Evolutionary conservation across 2,888 invertebrate genomes (phyloP).

Genomic region (Hermaeophaga mercurialis): DNA sequence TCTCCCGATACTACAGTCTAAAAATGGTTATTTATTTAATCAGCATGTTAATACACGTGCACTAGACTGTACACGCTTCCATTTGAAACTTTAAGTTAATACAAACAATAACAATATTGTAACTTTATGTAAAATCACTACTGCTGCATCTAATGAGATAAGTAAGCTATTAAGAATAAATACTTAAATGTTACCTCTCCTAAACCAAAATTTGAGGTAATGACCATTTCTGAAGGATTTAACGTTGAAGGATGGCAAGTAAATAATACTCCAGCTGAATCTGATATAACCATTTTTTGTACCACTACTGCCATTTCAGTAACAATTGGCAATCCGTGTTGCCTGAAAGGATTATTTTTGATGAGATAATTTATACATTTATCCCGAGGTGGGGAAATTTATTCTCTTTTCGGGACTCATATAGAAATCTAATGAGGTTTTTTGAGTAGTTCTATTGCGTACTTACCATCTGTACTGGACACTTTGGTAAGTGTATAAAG

Average conservation of each 20-base stretch:
- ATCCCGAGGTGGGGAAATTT: too few species aligned
- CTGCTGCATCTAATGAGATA: too few species aligned
- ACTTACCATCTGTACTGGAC: constrained; percentile 75
- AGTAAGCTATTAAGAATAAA: too few species aligned
- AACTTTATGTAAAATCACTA: neutral
- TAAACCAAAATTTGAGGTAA: constrained; percentile 82
- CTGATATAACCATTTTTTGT: constrained; percentile 75
- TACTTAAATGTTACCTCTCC: constrained; percentile 69
- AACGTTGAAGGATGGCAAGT: constrained; percentile 77
- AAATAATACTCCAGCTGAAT: constrained; percentile 80
- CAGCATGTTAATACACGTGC: too few species aligned
- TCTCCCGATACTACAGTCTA: constrained; percentile 81
- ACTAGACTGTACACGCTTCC: too few species aligned
- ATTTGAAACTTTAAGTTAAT: too few species aligned
- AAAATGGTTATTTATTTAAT: constrained; percentile 28
- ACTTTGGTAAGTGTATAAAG: constrained; percentile 76
- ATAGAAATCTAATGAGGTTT: too few species aligned
- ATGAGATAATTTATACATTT: too few species aligned
- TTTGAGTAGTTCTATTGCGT: neutral
- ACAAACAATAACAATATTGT: neutral
- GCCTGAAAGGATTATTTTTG: constrained; percentile 62
- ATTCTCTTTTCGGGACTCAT: too few species aligned
- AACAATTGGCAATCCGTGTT: constrained; percentile 72
- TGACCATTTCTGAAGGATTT: constrained; percentile 68
- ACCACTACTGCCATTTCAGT: constrained; percentile 80